Base-by-base conservation (phyloP, 2,797 vertebrate genomes). In the Hoplostethus atlanticus region DNA sequence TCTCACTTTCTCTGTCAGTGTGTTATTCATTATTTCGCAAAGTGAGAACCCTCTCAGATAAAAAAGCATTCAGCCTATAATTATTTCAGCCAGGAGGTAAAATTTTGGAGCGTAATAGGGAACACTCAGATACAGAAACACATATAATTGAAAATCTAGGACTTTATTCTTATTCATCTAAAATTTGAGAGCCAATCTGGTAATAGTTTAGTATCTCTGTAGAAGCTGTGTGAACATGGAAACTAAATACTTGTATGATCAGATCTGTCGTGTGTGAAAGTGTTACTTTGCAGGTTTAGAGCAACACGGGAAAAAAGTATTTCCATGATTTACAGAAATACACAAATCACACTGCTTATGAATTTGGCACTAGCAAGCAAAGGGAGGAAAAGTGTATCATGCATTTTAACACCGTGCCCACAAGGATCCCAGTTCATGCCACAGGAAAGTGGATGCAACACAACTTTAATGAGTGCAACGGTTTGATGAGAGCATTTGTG, bases 281-380 rank as follows among this genome's bases (percentile, higher is more conserved):
- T 21, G 16, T 48, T 52, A 31, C 68, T 44, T 51, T 58, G 21
- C 21, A 57, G 42, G 25, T 50, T 46, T 25, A 58, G 57, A 73
- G 46, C 42, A 66, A 42, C 75, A 50, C 11, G 54, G 64, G 40
- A 38, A 78, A 59, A 46, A 60, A 55, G 44, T 42, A 40, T 42
- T 68, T 62, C 6, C 64, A 3, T 64, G 31, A 75, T 67, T 78
- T 64, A 70, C 40, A 28, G 25, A 65, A 76, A 56, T 7, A 16
- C 53, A 36, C 28, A 28, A 28, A 28, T 28, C 28, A 16, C 51
- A 51, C 28, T 63, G 60, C 70, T 77, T 61, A 76, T 83, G 66
- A 71, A 80, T 81, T 77, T 71, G 80, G 54, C 76, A 80, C 48
- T 51, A 71, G 70, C 51, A 66, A 74, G 61, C 31, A 13, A 42